phyloP scores from a whole-genome alignment of 92 coral and sea anemone genomes.

The Zoanthus sansibaricus region DNA sequence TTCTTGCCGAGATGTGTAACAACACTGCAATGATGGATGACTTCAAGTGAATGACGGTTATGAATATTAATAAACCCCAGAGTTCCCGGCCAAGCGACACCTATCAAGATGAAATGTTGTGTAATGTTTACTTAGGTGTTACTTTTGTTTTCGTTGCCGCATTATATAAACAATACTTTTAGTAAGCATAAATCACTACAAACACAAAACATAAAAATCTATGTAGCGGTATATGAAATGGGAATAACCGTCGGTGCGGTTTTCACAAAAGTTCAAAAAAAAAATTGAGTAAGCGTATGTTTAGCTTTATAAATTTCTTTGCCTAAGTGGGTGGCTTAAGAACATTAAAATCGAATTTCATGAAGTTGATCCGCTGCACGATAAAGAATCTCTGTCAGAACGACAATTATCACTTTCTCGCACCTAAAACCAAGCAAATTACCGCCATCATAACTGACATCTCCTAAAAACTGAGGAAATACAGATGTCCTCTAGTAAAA shows the following conservation, averaged over 20 bases:
- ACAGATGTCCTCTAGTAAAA: not conserved
- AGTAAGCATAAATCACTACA: not conserved
- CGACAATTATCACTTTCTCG: slow-evolving; percentile 34
- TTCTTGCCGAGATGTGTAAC: not conserved
- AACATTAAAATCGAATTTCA: slow-evolving; percentile 4
- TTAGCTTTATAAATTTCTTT: not conserved
- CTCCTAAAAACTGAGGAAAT: not conserved
- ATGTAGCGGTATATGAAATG: not conserved
- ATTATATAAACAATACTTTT: slow-evolving; percentile 12
- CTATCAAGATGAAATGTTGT: slow-evolving; percentile 10
- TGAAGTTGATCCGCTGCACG: slow-evolving; percentile 36
- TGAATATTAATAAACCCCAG: slow-evolving; percentile 18
- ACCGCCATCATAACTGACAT: slow-evolving; percentile 39
- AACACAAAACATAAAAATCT: not conserved
- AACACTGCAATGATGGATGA: slow-evolving; percentile 40
- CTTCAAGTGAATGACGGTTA: slow-evolving; percentile 35
- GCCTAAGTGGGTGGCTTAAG: slow-evolving; percentile 43
- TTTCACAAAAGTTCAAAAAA: not conserved
- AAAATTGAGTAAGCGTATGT: not conserved
- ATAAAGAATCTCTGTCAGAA: slow-evolving; percentile 28
- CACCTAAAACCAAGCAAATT: slow-evolving; percentile 16
- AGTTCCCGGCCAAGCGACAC: slow-evolving; percentile 1
- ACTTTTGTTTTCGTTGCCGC: slow-evolving; percentile 33
- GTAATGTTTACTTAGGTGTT: slow-evolving; percentile 23
- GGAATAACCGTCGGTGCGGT: not conserved